Evolutionary conservation across 2,113 vertebrate genomes (phyloP).

Genomic region (Mirza zaza): DNA sequence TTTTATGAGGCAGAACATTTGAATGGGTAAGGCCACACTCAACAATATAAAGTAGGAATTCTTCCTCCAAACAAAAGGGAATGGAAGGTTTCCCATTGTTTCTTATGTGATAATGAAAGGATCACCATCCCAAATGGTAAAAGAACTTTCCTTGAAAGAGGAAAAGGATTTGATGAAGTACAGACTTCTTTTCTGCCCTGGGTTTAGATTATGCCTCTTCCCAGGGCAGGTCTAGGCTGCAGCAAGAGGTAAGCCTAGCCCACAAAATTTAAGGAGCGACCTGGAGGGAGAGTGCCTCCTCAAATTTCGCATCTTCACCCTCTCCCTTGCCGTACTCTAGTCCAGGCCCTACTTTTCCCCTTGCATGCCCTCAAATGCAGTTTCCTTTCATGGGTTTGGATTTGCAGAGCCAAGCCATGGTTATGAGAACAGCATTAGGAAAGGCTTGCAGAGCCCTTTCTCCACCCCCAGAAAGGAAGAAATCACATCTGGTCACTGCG

Average conservation of each 20-base stretch:
- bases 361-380: no score
- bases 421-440: background rate
- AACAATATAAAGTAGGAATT: background rate
- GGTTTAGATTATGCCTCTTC: background rate
- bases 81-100: background rate
- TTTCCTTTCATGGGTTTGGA: background rate
- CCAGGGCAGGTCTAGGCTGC: background rate
- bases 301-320: background rate
- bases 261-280: background rate
- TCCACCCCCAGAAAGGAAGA: background rate
- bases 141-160: background rate
- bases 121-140: background rate
- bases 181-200: background rate
- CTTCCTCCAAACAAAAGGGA: background rate
- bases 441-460: background rate
- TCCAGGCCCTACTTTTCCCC: no score
- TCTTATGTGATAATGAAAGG: background rate
- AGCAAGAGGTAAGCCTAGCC: background rate
- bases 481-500: background rate
- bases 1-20: background rate
- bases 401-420: background rate
- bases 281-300: background rate
- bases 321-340: background rate
- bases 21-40: background rate
- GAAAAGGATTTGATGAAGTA: background rate